Evolutionary conservation across 2,113 vertebrate genomes (phyloP).

Genomic region (Synodontis membranacea): DNA sequence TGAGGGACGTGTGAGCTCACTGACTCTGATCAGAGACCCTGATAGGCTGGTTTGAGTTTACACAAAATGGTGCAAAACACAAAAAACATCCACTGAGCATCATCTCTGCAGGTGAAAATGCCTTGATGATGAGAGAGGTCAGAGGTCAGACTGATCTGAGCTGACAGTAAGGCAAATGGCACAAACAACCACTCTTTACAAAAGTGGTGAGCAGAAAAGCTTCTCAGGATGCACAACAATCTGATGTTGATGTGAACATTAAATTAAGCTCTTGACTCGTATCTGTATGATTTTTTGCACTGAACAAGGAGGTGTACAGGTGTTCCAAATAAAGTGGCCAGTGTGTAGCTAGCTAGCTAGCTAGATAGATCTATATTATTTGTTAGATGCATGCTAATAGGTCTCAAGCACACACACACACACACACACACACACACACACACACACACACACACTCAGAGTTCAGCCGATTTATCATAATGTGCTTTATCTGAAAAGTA

Average conservation of each 20-base stretch:
- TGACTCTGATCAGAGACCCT: no score
- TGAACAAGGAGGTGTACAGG: not conserved
- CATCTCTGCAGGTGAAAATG: not conserved
- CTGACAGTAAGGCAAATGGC: not conserved
- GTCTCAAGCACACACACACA: constrained; percentile 54
- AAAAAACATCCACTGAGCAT: not conserved
- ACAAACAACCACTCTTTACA: not conserved
- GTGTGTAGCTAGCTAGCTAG: not conserved
- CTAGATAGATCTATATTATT: constrained; percentile 24
- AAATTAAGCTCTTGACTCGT: not conserved
- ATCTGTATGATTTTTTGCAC: not conserved
- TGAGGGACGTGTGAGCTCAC: not conserved
- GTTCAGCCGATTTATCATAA: constrained; percentile 82
- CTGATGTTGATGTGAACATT: not conserved
- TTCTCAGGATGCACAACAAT: not conserved
- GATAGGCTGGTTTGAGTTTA: not conserved
- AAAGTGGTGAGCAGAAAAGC: not conserved
- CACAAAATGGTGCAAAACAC: not conserved
- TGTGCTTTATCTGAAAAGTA: constrained; percentile 81
- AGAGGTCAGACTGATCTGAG: not conserved
- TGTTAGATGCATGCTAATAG: constrained; percentile 65
- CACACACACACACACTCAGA: constrained; percentile 68
- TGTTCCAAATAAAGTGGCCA: not conserved
- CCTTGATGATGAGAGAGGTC: not conserved
- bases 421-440: constrained; percentile 57